Percentiles rank a stretch among this genome's conserved stretches.
Evolutionary conservation across 2,888 invertebrate species (phyloP).

Genomic region (Leptinotarsa rubiginosa): DNA sequence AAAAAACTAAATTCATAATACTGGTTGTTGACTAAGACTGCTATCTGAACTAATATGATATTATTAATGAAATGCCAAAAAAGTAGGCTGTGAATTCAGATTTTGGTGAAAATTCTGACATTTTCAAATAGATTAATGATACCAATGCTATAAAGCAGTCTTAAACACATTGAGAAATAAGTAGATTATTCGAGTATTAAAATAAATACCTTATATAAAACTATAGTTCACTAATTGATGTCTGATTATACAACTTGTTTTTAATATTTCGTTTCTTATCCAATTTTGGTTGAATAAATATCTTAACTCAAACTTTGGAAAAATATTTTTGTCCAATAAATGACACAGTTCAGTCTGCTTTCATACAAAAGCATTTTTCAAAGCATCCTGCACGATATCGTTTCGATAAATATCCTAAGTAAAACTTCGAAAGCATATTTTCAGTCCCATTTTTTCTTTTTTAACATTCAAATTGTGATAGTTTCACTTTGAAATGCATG

Average conservation of each 20-base stretch:
- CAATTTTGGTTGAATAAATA: not conserved
- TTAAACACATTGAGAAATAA: slow-evolving; percentile 2
- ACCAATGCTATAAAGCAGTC: not conserved
- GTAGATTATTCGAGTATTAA: slow-evolving; percentile 16
- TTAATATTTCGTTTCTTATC: not conserved
- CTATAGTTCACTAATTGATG: not conserved
- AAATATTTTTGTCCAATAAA: not conserved
- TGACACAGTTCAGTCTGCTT: not conserved
- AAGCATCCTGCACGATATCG: not conserved
- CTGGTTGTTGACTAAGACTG: slow-evolving; percentile 4
- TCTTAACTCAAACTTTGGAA: not conserved
- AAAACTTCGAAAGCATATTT: not conserved
- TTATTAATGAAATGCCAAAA: not conserved
- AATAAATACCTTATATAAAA: slow-evolving; percentile 12
- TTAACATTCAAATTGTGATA: not conserved
- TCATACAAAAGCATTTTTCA: not conserved
- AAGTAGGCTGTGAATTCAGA: not conserved
- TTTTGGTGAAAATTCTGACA: not conserved
- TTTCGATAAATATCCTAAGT: not conserved
- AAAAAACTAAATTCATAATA: slow-evolving; percentile 7
- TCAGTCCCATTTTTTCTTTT: not conserved
- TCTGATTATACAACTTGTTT: not conserved
- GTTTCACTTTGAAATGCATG: not conserved
- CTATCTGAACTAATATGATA: not conserved
- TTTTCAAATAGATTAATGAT: not conserved